Conservation (phyloP, 2,888 invertebrate genomes). For the Onthophagus sagittarius region DNA sequence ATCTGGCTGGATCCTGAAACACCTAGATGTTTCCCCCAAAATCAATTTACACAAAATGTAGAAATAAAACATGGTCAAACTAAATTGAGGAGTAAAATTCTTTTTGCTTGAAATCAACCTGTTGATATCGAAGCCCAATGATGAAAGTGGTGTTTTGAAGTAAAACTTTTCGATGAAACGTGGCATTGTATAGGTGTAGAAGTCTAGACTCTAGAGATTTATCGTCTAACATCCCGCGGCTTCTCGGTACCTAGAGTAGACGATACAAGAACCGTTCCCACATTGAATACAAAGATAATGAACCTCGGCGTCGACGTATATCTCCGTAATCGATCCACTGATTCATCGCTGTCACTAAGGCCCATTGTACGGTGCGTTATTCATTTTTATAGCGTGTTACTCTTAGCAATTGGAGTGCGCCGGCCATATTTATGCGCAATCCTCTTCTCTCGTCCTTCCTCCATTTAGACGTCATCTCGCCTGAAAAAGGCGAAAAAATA, state of each 20-base stretch:
- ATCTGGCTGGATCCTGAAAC: no score
- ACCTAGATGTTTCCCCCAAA: no score
- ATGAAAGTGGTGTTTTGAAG: no score
- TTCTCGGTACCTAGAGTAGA: neutral
- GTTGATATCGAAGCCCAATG: no score
- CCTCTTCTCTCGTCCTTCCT: neutral
- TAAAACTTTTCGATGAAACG: no score
- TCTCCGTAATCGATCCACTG: neutral
- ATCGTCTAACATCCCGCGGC: neutral
- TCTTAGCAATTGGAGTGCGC: neutral
- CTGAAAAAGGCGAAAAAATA: neutral
- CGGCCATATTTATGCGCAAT: neutral
- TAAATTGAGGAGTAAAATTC: no score
- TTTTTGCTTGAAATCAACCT: no score
- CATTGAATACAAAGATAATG: neutral
- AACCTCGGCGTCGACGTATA: neutral
- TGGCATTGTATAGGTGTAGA: no score
- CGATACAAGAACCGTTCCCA: neutral
- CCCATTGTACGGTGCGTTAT: neutral
- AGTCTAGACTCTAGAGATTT: neutral
- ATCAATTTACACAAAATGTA: no score
- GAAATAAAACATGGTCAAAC: no score
- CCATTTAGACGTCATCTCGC: neutral
- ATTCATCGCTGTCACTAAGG: neutral
- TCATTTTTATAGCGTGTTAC: neutral